phyloP scores from a whole-genome alignment of 2,797 vertebrate species.

The Melanotaenia boesemani region DNA sequence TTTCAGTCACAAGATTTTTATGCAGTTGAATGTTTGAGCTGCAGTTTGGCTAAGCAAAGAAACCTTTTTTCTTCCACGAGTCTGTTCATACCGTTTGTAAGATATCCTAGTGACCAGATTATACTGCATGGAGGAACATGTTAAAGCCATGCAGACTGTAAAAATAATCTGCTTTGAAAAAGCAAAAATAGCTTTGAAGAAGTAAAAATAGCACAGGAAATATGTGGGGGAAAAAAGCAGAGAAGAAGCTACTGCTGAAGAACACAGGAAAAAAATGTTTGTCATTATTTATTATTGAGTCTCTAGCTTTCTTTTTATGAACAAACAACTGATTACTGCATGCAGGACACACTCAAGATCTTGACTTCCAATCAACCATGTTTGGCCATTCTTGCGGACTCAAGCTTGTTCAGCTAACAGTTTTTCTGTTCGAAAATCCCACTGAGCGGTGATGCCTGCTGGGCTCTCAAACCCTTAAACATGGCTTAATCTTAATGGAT shows the following conservation, averaged over 20 bases:
- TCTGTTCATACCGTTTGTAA: slow-evolving; percentile 30
- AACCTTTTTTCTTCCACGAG: slow-evolving; percentile 38
- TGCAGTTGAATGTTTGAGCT: slow-evolving; percentile 37
- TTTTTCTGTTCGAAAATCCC: slow-evolving; percentile 37
- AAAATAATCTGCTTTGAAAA: slow-evolving; percentile 6
- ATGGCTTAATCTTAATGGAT: not conserved
- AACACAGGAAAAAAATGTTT: slow-evolving; percentile 4
- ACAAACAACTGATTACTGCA: slow-evolving; percentile 12
- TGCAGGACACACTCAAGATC: slow-evolving; percentile 12
- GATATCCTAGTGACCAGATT: slow-evolving; percentile 17
- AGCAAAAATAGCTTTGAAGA: slow-evolving; percentile 15
- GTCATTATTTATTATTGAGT: slow-evolving; percentile 1
- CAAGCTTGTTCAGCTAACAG: slow-evolving; percentile 7
- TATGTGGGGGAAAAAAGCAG: slow-evolving; percentile 5
- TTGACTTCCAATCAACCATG: slow-evolving; percentile 25
- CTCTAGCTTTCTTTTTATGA: not conserved
- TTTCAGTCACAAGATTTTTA: slow-evolving; percentile 77
- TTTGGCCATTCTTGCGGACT: slow-evolving; percentile 45
- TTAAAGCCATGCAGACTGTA: slow-evolving; percentile 6
- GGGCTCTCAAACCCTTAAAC: slow-evolving; percentile 12
- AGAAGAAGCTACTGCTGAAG: not conserved
- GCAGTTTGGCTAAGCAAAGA: slow-evolving; percentile 6
- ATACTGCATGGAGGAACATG: slow-evolving; percentile 13
- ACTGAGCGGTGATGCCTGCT: slow-evolving; percentile 21
- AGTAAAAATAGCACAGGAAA: slow-evolving; percentile 11